Percentiles rank a stretch among this genome's conserved stretches.
phyloP scores from a whole-genome alignment of 2,797 vertebrate genomes.

The Apodemus agrarius region DNA sequence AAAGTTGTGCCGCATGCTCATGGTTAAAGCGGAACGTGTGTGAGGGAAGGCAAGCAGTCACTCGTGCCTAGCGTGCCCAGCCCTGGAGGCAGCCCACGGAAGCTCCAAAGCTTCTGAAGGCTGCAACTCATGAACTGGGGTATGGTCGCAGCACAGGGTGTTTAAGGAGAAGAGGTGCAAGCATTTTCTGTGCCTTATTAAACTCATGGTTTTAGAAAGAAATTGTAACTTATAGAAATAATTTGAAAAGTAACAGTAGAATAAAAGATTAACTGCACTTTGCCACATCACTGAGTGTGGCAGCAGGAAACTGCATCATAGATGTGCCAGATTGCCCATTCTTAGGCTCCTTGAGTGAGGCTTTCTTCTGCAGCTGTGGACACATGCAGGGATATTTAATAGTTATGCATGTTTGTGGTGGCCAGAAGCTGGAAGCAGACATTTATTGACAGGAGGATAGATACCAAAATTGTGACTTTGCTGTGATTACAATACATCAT shows the following conservation, averaged over 20 bases:
- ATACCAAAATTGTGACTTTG: background rate
- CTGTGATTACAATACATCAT: background rate
- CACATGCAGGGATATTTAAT: background rate
- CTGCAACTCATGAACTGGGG: background rate
- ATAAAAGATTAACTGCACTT: background rate
- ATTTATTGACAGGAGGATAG: background rate
- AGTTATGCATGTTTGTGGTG: background rate
- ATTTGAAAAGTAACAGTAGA: conserved; percentile 1
- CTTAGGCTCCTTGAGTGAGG: background rate
- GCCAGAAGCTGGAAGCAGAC: background rate
- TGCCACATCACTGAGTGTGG: background rate
- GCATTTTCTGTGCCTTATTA: background rate
- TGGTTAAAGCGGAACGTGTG: background rate
- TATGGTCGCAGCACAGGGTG: background rate
- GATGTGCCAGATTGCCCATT: background rate
- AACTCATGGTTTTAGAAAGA: background rate
- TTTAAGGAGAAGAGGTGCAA: background rate
- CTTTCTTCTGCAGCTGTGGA: background rate
- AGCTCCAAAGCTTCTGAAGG: background rate
- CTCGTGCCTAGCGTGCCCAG: background rate
- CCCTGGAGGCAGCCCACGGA: background rate
- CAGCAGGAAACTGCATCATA: background rate
- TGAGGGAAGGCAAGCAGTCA: background rate
- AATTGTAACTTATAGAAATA: background rate
- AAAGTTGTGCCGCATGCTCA: background rate